Conservation (phyloP, 2,113 vertebrate genomes). For the Athene cunicularia region DNA sequence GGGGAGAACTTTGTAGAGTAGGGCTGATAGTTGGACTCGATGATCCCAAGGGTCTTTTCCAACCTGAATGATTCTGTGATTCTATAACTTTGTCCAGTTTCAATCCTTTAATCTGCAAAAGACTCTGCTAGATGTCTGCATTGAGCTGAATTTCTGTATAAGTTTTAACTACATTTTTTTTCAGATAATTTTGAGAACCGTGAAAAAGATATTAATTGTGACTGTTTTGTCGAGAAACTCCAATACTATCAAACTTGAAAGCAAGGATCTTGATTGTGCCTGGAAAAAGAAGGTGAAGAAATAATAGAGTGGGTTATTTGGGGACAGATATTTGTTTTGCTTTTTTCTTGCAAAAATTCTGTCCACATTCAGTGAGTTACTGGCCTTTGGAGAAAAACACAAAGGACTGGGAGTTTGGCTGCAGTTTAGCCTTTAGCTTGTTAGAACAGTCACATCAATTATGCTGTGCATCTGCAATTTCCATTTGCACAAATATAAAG, state of each 20-base stretch:
- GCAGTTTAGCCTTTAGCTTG: slow-evolving; percentile 40
- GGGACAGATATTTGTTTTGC: not conserved
- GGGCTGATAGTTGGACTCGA: no score
- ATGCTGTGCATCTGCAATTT: slow-evolving; percentile 30
- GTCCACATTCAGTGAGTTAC: not conserved
- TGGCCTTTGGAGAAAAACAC: not conserved
- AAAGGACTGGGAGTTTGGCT: slow-evolving; percentile 4
- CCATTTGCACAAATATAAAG: not conserved
- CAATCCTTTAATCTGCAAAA: not conserved
- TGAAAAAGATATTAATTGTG: not conserved
- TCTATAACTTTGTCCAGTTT: not conserved
- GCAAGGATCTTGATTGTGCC: not conserved
- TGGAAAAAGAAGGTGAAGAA: not conserved
- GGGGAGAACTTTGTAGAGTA: no score
- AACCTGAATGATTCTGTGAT: no score
- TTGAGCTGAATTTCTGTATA: not conserved
- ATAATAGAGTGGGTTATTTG: not conserved
- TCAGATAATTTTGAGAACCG: not conserved
- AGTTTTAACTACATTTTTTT: not conserved
- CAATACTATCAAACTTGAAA: not conserved
- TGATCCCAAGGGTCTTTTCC: no score
- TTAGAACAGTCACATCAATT: slow-evolving; percentile 51
- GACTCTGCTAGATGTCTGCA: not conserved
- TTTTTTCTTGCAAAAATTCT: slow-evolving; percentile 6
- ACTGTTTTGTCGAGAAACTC: not conserved